phyloP scores from a whole-genome alignment of 2,113 vertebrate genomes.

The Anarhynchus alexandrinus region DNA sequence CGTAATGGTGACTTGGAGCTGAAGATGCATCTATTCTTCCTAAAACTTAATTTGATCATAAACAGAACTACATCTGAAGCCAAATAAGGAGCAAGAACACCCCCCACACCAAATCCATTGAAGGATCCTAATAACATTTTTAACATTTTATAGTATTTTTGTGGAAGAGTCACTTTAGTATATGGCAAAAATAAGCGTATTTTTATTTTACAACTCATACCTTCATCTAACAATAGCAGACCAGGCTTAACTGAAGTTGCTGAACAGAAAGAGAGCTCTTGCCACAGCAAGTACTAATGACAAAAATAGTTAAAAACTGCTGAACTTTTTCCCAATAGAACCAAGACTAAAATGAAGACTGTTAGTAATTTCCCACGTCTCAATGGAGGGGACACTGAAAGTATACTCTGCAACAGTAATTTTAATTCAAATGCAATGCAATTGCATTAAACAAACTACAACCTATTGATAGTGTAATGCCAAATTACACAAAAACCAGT shows the following conservation, averaged over 20 bases:
- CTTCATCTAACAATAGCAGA: neutral
- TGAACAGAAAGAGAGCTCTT: neutral
- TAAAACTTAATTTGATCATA: neutral
- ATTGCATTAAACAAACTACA: neutral
- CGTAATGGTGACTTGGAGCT: accelerated
- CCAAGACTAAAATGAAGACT: neutral
- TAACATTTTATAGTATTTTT: neutral
- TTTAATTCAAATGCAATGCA: neutral
- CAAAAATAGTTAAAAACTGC: neutral
- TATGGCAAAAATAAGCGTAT: neutral
- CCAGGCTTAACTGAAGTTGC: neutral
- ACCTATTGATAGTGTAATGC: neutral
- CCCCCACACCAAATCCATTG: accelerated
- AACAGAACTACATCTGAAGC: neutral
- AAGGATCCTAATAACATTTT: neutral
- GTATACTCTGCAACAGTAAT: neutral
- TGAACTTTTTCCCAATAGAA: neutral
- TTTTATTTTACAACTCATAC: neutral
- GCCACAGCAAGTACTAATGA: neutral
- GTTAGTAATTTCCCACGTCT: neutral
- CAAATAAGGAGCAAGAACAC: neutral
- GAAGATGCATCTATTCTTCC: neutral
- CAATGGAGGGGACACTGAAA: neutral
- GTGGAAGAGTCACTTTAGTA: neutral
- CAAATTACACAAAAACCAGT: neutral